Base-by-base conservation (phyloP, 2,888 invertebrate genomes). In the Drosophila siamana region DNA sequence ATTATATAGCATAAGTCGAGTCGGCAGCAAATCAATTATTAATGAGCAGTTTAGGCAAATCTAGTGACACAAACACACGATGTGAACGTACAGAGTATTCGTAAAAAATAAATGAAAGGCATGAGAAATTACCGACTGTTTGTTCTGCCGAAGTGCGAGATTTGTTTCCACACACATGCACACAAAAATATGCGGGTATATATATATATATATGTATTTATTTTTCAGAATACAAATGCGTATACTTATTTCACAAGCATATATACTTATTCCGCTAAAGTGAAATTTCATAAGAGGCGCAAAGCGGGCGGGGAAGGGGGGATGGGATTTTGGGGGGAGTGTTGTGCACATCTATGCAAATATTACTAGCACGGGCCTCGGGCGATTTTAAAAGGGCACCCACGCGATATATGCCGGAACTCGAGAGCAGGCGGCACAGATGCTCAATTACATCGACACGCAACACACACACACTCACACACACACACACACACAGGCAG, bases 341-440 rank as follows among this genome's bases (percentile, higher is more conserved):
- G 41, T 43, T 66, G 56, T 50, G 65, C 54, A 60, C 73, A 81
- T 78, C 69, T 75, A 75, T 80, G 78, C 65, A 76, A 86, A 86
- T 74, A 80, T 68, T 70, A 71, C 51, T 63, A 60, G 61, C 65
- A 46, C 59, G 48, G 48, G 64, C 74, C 72, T 59, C 65, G 9
- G 54, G 74, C 59, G 60, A 33, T 68, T 52, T 76, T 47, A 28
- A 59, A 62, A 38, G 43, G 50, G 46, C 38, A n/a, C 38, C 46
- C 44, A 40, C 30, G 52, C 55, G 48, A 59, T 60, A 72, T 59
- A 74, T 63, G 30, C 48, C 24, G 47, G 15, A 50, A 57, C 44
- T 11, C n/a, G 24, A 41, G 46, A 44, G 28, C 48, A 33, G 33
- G 30, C 64, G 33, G 36, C 64, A 52, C 69, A 69, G 65, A 43